These are phyloP conservation scores for Temnothorax nylanderi DNA, from an alignment of 1,140 invertebrate genomes.

Conservation along the genomic window DNA sequence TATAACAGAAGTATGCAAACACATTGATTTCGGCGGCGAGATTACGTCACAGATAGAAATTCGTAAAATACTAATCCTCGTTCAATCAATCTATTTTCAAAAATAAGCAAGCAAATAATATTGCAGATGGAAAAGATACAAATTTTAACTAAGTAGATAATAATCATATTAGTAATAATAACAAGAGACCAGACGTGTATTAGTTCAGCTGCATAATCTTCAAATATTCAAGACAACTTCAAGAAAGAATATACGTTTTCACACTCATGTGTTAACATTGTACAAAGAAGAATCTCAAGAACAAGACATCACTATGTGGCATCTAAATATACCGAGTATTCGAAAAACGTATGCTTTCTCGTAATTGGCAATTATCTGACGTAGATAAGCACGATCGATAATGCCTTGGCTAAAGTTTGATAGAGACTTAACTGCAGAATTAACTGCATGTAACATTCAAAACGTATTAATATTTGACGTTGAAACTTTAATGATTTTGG, in stretches of 20 bases:
- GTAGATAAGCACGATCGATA: not conserved
- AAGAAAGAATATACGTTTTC: not conserved
- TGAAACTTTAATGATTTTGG: not conserved
- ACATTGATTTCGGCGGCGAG: conserved; percentile 9
- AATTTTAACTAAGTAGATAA: not conserved
- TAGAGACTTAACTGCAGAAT: not conserved
- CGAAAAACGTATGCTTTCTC: not conserved
- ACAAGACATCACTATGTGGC: no score
- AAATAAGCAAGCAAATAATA: not conserved
- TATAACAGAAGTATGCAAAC: not conserved
- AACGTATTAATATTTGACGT: conserved; percentile 7
- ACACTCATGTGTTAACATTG: not conserved
- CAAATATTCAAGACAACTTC: conserved; percentile 9
- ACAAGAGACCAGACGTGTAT: not conserved
- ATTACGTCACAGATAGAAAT: conserved; percentile 21
- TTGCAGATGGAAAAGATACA: not conserved
- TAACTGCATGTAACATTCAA: conserved; percentile 6
- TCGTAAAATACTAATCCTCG: conserved; percentile 9
- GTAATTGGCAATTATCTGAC: not conserved
- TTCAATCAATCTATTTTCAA: not conserved
- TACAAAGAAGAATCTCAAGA: not conserved
- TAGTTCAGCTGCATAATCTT: conserved; percentile 1
- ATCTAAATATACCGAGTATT: not conserved
- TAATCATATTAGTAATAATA: not conserved
- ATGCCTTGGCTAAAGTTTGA: not conserved